Evolutionary conservation across 2,888 invertebrate genomes (phyloP), one percentile per base, ranked within the genome.

Genomic region (Phymatocera aterrima): DNA sequence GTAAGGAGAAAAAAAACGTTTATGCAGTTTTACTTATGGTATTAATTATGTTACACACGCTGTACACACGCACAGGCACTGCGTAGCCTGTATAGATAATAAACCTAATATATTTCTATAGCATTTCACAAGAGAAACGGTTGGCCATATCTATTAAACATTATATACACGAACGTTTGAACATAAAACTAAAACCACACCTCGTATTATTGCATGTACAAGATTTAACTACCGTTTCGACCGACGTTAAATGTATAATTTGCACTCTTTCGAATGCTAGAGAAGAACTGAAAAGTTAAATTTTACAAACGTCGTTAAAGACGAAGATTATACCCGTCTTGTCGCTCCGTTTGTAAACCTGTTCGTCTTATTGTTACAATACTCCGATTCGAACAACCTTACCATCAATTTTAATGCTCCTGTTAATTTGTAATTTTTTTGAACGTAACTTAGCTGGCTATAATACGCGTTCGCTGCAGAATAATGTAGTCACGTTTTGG

Each of bases 221-320:
- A 21, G 34, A 18, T 72, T 72, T 72, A 72, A 72, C 72, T 51
- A 72, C 72, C 72, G 72, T 72, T 72, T 51, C 31, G 51, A 34
- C 51, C 34, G 72, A 34, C 51, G 43, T 34, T n/a, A 51, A 72
- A 72, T 72, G 51, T 48, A 72, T 72, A 72, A 72, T 72, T 72
- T 48, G 72, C 75, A 75, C 75, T 54, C 75, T 75, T 75, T 75
- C 54, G 24, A 75, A 75, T 57, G 57, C 57, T 75, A 60, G 60
- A 57, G 31, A 48, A 60, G 60, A 75, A 40, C 40, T 57, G 75
- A 75, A 57, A 75, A 75, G 37, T 75, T 75, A n/a, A 60, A 60
- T 72, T 72, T 72, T 51, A 72, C 48, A 72, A 72, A 72, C 72
- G 48, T 72, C 72, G 72, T 72, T 72, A 72, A 72, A 72, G 5